Base-by-base conservation (phyloP, 2,888 invertebrate genomes). In the Dendrolimus pini region DNA sequence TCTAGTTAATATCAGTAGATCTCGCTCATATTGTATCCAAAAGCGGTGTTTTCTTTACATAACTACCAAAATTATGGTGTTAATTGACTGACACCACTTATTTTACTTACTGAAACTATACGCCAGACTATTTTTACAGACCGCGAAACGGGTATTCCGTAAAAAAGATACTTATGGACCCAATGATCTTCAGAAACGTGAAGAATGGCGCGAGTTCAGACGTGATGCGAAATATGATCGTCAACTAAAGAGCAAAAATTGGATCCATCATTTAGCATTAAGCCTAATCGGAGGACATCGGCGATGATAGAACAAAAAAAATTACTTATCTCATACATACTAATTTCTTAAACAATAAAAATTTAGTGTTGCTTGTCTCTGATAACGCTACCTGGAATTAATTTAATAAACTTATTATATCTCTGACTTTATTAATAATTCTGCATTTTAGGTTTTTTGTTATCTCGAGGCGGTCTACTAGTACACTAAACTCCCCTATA, bases 131-230 rank as follows among this genome's bases (percentile, higher is more conserved):
- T 53, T 41, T 55, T 71, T 71, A n/a, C 80, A 92, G 93, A 89
- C 85, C 59, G 68, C 91, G 53, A 83, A 71, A 61, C 72, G 72
- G 6, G 70, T 92, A 0, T 88, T 93, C 70, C 75, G 85, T 53
- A 86, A 92, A 53, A 89, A 86, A 59, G 71, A 81, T 8, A 79
- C 73, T 0, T 89, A 88, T 59, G 89, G 89, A 1, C 95, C 95
- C 0, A 80, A 82, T 9, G 91, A 93, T 60, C 77, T 83, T 0
- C 81, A 88, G 41, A 83, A 78, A 0, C 86, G 83, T 47, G 89
- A 89, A 41, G 91, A 92, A 62, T 95, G 94, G 94, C 74, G 75
- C 1, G 83, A 89, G n/a, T 93, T 92, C 71, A 92, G 92, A 59
- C 78, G 72, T 1, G 79, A 92, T 55, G 83, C 89, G 53, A 86